phyloP scores from a whole-genome alignment of 2,113 vertebrate genomes.

The Hippocampus barbouri region DNA sequence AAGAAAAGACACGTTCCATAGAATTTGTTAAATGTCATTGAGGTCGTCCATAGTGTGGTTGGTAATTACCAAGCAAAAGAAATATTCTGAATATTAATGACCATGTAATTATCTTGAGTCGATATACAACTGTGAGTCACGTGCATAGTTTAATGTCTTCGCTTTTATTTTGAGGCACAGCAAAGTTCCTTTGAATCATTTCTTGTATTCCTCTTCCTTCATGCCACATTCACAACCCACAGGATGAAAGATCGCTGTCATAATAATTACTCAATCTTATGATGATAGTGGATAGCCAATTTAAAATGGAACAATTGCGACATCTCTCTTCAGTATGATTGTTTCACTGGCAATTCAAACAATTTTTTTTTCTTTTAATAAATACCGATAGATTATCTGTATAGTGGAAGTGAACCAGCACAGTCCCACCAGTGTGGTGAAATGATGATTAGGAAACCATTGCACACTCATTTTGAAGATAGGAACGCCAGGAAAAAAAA shows the following conservation, averaged over 20 bases:
- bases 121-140: background rate
- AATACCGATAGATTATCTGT: background rate
- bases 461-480: background rate
- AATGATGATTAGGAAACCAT: background rate
- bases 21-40: slow-evolving; percentile 2
- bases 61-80: background rate
- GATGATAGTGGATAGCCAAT: background rate
- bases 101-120: background rate
- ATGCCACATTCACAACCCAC: background rate
- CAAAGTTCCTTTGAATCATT: background rate
- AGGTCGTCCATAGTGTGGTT: slow-evolving; percentile 21
- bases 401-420: background rate
- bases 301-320: too few relatives aligned
- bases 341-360: background rate
- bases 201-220: background rate
- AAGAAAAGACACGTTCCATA: background rate
- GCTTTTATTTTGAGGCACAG: background rate
- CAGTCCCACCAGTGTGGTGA: background rate
- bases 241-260: background rate
- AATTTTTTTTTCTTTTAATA: background rate
- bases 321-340: too few relatives aligned
- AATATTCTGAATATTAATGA: background rate
- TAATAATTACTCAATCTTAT: background rate
- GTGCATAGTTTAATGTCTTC: background rate
- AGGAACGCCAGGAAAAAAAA: too few relatives aligned